Percentiles rank a stretch among this genome's conserved stretches.
Conservation (phyloP, 2,888 invertebrate species). For the Spodoptera littoralis region DNA sequence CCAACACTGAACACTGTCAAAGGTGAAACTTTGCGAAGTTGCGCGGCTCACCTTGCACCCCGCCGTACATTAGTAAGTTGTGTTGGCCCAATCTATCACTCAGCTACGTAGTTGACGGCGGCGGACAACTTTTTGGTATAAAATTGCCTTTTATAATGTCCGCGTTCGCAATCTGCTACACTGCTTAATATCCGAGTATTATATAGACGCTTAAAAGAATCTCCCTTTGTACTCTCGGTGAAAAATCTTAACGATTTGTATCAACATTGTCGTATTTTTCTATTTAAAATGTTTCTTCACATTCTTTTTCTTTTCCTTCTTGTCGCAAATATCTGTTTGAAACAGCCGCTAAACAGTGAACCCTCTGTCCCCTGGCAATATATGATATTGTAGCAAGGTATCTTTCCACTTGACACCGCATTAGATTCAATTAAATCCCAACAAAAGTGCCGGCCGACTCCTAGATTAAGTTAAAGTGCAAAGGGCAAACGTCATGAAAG, state of each 20-base stretch:
- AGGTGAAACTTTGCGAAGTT: conserved; percentile 49
- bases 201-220: conserved; percentile 13
- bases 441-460: conserved; percentile 2
- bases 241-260: conserved; percentile 28
- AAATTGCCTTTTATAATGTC: conserved; percentile 36
- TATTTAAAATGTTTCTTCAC: conserved; percentile 7
- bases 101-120: conserved; percentile 47
- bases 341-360: not conserved
- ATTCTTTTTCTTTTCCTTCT: conserved; percentile 6
- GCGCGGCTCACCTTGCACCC: conserved; percentile 46
- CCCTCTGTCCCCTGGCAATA: not conserved
- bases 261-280: conserved; percentile 16
- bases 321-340: conserved; percentile 1
- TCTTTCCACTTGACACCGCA: not conserved
- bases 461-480: conserved; percentile 36
- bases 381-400: conserved; percentile 3
- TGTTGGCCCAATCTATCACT: conserved; percentile 52
- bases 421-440: conserved; percentile 27
- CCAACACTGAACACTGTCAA: conserved; percentile 48
- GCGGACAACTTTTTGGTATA: conserved; percentile 40
- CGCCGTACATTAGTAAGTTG: conserved; percentile 55
- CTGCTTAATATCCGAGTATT: conserved; percentile 15
- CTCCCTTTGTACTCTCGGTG: conserved; percentile 22
- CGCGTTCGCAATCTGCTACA: conserved; percentile 13
- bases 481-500: conserved; percentile 54